Base-by-base conservation (phyloP, 37 sponge, comb jelly and placozoan genomes). In the Axinella damicornis region DNA sequence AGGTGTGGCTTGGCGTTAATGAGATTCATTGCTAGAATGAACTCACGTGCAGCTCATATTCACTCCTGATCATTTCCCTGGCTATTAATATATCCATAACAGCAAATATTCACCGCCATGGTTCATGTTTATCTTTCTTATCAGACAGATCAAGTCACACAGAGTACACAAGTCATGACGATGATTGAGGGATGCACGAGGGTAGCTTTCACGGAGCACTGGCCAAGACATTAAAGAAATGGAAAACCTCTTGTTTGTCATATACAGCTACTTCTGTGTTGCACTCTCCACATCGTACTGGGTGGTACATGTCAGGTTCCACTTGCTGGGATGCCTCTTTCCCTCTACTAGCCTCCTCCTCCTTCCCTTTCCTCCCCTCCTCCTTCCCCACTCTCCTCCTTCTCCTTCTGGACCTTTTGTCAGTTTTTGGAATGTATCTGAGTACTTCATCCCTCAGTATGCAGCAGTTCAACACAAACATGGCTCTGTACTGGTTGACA, bases 231-330 rank as follows among this genome's bases (percentile, higher is more conserved):
- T 95, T 95, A 52, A 90, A 97, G 41, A 97, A 97, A 38, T 97
- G 98, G 61, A 84, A 97, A 13, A 97, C 84, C 64, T 97, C 96
- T 53, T 93, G 89, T 16, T 87, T 70, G 69, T 97, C 98, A 77
- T 75, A 87, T 13, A 97, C 98, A 53, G 94, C 98, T 21, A 97
- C 93, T 85, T 97, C 98, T 61, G 98, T 97, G 66, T 88, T 81
- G 58, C 98, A 97, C 21, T 73, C 63, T 53, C 52, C 69, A 87
- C 98, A 97, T 0, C 59, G 71, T 0, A 97, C 98, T 36, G 98
- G 98, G 73, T 97, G 81, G 57, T 82, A 97, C 0, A 36, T n/a
- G 39, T 83, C 89, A 39, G 73, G 18, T n/a, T 76, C 71, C 13
- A 22, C 70, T 32, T 53, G 77, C 16, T 59, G 57, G 13, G 15